Percentiles rank a stretch among this genome's conserved stretches.
These are phyloP conservation scores for Brenthis hecate DNA, from an alignment of 2,888 invertebrate genomes.

Conservation along the genomic window DNA sequence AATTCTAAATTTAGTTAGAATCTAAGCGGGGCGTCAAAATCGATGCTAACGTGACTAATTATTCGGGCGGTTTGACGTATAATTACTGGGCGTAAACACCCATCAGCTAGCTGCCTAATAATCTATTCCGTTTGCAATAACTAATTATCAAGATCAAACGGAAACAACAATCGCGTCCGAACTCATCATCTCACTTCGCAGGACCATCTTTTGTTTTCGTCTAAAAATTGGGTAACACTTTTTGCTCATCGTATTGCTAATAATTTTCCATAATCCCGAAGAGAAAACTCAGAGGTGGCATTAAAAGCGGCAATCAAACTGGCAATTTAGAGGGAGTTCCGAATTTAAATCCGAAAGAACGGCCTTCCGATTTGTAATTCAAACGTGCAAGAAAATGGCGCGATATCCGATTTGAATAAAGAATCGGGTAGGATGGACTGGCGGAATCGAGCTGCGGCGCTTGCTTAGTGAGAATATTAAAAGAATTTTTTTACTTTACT, in stretches of 20 bases:
- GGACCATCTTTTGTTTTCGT: conserved; percentile 46
- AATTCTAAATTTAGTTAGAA: conserved; percentile 11
- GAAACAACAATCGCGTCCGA: conserved; percentile 60
- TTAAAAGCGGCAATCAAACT: conserved; percentile 77
- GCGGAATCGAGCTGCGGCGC: conserved; percentile 31
- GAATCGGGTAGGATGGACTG: conserved; percentile 46
- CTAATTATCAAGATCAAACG: conserved; percentile 77
- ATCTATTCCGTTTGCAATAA: conserved; percentile 73
- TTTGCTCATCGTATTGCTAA: conserved; percentile 47
- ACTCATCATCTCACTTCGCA: conserved; percentile 48
- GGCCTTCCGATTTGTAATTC: conserved; percentile 77
- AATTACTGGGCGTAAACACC: conserved; percentile 55
- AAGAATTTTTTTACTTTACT: neutral
- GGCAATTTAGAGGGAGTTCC: conserved; percentile 69
- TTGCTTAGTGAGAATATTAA: conserved; percentile 30
- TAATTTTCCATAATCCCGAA: conserved; percentile 56
- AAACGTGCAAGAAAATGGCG: conserved; percentile 73
- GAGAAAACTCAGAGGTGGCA: conserved; percentile 67
- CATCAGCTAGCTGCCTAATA: conserved; percentile 58
- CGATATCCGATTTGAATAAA: conserved; percentile 72
- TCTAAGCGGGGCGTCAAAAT: conserved; percentile 40
- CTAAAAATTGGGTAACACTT: conserved; percentile 41
- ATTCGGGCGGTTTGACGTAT: conserved; percentile 50
- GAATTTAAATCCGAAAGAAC: conserved; percentile 74
- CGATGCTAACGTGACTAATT: conserved; percentile 46